Evolutionary conservation across 2,113 vertebrate species (phyloP), one percentile per base, ranked within the genome.

Genomic region (Heterocephalus glaber): DNA sequence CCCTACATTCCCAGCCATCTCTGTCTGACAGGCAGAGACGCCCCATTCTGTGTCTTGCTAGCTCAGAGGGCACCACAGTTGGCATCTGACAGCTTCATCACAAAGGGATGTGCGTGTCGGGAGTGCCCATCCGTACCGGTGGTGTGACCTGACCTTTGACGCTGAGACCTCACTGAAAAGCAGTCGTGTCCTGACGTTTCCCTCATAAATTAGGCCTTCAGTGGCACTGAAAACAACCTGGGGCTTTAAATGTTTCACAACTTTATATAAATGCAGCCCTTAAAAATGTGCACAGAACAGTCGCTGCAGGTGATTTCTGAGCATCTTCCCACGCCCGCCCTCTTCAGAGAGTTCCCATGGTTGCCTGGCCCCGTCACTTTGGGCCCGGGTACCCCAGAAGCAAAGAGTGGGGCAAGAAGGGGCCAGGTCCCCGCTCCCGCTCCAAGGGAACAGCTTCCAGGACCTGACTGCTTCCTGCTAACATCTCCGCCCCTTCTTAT

Each of bases 71-170:
- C 38, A 0, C 63, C 9, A 0, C 10, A 56, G 56, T 58, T n/a
- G 92, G 80, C 61, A 38, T 96, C 92, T 70, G 10, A 89, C 92
- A 93, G 83, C 60, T 58, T 61, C 10, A 7, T 83, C 72, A 11
- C 0, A 0, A 47, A 93, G 90, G 93, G 93, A 83, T 68, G 58
- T 89, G 72, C 66, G 60, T 95, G 63, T n/a, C 44, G 79, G 81
- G 89, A 92, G 41, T 47, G 86, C 80, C 41, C 68, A 58, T 49
- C 44, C 68, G 61, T 49, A 24, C 68, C 30, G 82, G 22, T 77
- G 35, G 66, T 82, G 1, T 95, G 90, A 87, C 92, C 90, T 97
- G 92, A 89, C 7, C 12, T 74, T 95, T 92, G 93, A 97, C 61
- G 16, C 97, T 96, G 94, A 97, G 95, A 79, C 96, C n/a, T n/a